phyloP scores from a whole-genome alignment of 2,797 vertebrate species.

The Podarcis lilfordi region DNA sequence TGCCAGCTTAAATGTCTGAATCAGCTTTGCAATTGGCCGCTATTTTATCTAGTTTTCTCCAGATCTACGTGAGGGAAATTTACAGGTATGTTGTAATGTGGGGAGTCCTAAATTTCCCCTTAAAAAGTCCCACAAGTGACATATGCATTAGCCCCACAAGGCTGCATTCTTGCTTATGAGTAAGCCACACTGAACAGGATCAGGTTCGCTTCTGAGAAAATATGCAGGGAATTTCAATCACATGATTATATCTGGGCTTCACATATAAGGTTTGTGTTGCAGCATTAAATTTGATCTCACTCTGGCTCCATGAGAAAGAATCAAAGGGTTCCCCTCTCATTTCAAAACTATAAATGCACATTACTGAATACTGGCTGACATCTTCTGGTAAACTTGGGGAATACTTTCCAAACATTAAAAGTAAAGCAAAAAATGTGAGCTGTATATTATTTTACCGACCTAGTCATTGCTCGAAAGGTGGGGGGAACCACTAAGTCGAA shows the following conservation, averaged over 20 bases:
- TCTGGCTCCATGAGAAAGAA: not conserved
- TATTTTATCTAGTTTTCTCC: no score
- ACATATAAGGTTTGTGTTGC: not conserved
- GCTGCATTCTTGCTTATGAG: not conserved
- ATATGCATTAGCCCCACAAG: not conserved
- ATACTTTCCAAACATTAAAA: not conserved
- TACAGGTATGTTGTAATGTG: no score
- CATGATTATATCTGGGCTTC: not conserved
- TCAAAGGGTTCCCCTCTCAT: fast-evolving
- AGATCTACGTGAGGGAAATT: no score
- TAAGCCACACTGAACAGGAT: not conserved
- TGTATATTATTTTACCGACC: not conserved
- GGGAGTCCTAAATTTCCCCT: no score
- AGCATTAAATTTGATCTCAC: not conserved
- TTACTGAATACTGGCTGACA: slow-evolving; percentile 65
- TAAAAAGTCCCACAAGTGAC: not conserved
- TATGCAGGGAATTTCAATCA: not conserved
- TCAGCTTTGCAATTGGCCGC: no score
- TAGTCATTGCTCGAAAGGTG: no score
- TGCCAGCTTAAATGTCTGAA: no score
- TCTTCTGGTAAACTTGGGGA: slow-evolving; percentile 56
- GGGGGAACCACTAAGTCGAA: no score
- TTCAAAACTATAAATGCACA: not conserved
- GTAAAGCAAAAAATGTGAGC: not conserved
- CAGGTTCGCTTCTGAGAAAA: not conserved